Percentiles rank a stretch among this genome's conserved stretches.
phyloP scores from a whole-genome alignment of 2,797 vertebrate genomes.

The Apogon hyalosoma region DNA sequence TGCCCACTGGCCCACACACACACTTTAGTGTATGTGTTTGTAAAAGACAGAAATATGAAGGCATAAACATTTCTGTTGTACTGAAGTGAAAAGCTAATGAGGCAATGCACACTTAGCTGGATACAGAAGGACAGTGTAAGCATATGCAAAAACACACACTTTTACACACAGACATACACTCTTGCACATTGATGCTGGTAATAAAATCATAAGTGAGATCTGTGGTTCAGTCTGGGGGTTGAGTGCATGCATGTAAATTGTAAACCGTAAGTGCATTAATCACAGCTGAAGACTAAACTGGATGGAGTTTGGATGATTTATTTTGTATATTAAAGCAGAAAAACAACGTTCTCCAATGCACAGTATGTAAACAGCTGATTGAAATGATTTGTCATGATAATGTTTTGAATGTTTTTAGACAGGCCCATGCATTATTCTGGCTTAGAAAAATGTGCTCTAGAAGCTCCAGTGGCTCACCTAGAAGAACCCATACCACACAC shows the following conservation, averaged over 20 bases:
- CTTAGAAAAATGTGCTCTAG: no score
- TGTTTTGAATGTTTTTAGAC: no score
- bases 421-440: no score
- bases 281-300: constrained; percentile 39
- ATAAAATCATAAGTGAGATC: constrained; percentile 28
- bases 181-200: constrained; percentile 37
- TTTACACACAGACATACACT: constrained; percentile 26
- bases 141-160: constrained; percentile 10
- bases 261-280: constrained; percentile 46
- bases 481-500: no score
- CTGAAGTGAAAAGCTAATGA: constrained; percentile 30
- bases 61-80: constrained; percentile 44
- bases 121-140: constrained; percentile 20
- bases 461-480: no score
- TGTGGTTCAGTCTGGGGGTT: constrained; percentile 51
- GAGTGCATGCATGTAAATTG: constrained; percentile 25
- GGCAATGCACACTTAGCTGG: constrained; percentile 21
- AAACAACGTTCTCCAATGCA: background rate
- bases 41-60: constrained; percentile 28
- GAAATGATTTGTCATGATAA: no score
- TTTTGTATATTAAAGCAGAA: constrained; percentile 12
- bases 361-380: background rate
- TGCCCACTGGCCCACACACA: constrained; percentile 50
- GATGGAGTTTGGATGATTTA: constrained; percentile 16
- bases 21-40: constrained; percentile 30